Conservation (phyloP, 2,113 vertebrate species). For the Sarotherodon lohbergeri region DNA sequence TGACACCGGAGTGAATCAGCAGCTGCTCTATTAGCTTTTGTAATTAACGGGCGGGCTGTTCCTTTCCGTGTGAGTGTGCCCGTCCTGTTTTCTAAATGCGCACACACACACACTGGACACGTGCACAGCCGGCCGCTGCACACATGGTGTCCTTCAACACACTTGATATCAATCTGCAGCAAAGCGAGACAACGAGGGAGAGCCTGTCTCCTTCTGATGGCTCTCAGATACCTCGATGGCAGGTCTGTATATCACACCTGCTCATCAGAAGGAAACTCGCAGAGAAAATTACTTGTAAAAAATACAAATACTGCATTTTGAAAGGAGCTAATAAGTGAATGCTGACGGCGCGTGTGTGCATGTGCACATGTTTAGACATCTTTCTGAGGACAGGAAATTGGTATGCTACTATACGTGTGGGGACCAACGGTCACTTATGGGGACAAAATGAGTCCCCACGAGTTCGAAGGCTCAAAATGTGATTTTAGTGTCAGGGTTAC, state of each 20-base stretch:
- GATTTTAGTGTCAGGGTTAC: neutral
- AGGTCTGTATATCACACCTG: neutral
- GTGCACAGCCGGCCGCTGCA: neutral
- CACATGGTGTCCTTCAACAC: neutral
- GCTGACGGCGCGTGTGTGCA: neutral
- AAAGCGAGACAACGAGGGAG: neutral
- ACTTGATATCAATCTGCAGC: conserved; percentile 17
- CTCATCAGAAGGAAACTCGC: neutral
- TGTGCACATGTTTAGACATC: neutral
- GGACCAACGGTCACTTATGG: neutral
- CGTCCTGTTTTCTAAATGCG: neutral
- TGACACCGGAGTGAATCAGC: conserved; percentile 28
- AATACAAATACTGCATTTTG: neutral
- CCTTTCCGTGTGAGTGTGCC: neutral
- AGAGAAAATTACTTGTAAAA: neutral
- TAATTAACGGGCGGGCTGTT: conserved; percentile 48
- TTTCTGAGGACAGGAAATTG: neutral
- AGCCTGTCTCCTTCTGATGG: conserved; percentile 17
- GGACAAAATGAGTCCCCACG: neutral
- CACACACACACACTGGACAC: neutral
- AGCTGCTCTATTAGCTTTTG: conserved; percentile 43
- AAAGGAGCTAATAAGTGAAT: neutral
- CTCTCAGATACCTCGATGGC: conserved; percentile 6
- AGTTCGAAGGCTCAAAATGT: neutral
- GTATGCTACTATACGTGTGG: neutral